Base-by-base conservation (phyloP, 2,888 invertebrate genomes). In the Eupithecia exiguata region DNA sequence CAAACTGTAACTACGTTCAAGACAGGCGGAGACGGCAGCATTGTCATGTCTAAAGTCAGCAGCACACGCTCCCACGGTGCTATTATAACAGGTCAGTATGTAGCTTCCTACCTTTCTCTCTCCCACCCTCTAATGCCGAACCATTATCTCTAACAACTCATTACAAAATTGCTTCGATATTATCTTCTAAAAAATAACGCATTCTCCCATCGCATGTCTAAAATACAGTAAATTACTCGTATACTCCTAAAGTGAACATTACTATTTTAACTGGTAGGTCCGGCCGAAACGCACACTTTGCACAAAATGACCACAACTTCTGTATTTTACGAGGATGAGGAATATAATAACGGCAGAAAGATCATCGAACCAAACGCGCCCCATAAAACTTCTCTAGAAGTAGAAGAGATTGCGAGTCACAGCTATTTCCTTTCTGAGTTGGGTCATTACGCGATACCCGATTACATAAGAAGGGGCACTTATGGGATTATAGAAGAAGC, bases 251-350 rank as follows among this genome's bases (percentile, higher is more conserved):
- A 88, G 85, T 89, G 86, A 88, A 87, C 86, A 89, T 90, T 90
- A 88, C 87, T 91, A 91, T 94, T 93, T 93, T 91, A 93, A 94
- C 88, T 93, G 92, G 78, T 94, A 96, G 96, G 96, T 95, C 95
- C 96, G 81, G 96, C 96, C 80, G 96, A 96, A 94, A 95, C 95
- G 83, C 96, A 95, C 89, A 95, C 95, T 81, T 95, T 96, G 89
- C 96, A 96, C 94, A 96, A 95, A 95, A 95, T 96, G 95, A 95
- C 94, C 70, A 94, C 96, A 71, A 95, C 95, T 67, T 94, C 95
- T 76, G 94, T 95, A 76, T 95, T 95, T 88, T 95, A 95, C 83
- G 92, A 93, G 83, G 90, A 89, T 69, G 88, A 89, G 83, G 95
- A 95, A 81, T 95, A 95, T 83, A 85, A 84, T 75, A 84, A 81